Conservation (phyloP, 2,888 invertebrate species). For the Lochmaea capreae region DNA sequence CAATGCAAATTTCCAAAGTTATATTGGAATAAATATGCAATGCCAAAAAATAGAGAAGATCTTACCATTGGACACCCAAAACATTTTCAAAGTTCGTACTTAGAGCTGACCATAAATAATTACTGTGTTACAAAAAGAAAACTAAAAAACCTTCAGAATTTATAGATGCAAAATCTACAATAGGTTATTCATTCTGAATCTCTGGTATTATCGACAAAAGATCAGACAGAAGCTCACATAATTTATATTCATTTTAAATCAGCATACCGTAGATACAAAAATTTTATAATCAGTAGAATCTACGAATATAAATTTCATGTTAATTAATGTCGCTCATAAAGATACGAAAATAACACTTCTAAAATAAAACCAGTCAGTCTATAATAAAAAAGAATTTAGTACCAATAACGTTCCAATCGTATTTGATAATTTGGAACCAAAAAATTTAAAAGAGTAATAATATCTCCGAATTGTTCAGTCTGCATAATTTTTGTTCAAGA, state of each 20-base stretch:
- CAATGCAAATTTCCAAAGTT: no score
- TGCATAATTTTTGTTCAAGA: neutral
- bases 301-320: conserved; percentile 3
- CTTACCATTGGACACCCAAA: no score
- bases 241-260: neutral
- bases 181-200: neutral
- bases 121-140: no score
- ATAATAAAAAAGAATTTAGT: conserved; percentile 1
- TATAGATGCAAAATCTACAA: neutral
- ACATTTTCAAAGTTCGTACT: no score
- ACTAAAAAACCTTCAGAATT: neutral
- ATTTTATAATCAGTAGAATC: neutral
- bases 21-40: no score
- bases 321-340: conserved; percentile 8
- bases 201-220: neutral
- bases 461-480: neutral
- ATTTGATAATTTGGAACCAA: neutral
- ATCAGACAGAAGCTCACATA: neutral
- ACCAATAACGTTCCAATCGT: neutral
- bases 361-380: conserved; percentile 8
- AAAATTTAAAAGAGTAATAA: neutral
- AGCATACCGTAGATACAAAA: conserved; percentile 1
- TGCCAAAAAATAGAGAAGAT: no score
- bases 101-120: no score
- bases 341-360: conserved; percentile 1